phyloP scores from a whole-genome alignment of 2,113 vertebrate genomes.

The Synchiropus splendidus region DNA sequence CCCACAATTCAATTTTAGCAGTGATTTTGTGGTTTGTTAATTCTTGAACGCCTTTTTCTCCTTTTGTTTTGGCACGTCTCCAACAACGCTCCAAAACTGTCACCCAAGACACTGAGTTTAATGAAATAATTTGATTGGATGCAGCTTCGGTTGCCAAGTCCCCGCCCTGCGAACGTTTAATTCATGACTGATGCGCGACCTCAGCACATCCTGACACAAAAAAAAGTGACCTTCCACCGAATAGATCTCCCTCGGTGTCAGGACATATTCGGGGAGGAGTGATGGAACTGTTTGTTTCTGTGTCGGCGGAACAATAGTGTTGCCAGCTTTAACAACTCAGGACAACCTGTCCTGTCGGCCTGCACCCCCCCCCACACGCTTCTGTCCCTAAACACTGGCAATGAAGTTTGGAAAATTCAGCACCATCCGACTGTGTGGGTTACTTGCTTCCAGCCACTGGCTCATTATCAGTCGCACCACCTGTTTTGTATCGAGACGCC shows the following conservation, averaged over 20 bases:
- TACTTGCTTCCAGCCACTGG: constrained; percentile 19
- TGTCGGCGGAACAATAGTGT: constrained; percentile 35
- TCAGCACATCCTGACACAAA: constrained; percentile 42
- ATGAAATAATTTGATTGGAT: constrained; percentile 13
- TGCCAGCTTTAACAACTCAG: constrained; percentile 23
- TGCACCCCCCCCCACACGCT: constrained; percentile 19
- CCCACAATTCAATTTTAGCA: background rate
- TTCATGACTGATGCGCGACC: constrained; percentile 53
- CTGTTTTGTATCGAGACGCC: constrained; percentile 26
- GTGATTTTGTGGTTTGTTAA: constrained; percentile 16
- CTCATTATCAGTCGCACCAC: constrained; percentile 23
- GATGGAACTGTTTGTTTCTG: constrained; percentile 59
- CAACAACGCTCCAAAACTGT: constrained; percentile 7
- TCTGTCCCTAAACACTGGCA: constrained; percentile 36
- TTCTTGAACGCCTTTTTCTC: constrained; percentile 9
- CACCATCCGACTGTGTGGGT: constrained; percentile 11
- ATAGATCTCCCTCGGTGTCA: constrained; percentile 47
- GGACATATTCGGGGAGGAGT: constrained; percentile 40
- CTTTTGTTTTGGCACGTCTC: constrained; percentile 11
- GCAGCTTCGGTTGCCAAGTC: constrained; percentile 34
- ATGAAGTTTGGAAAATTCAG: constrained; percentile 33
- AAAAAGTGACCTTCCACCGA: constrained; percentile 47
- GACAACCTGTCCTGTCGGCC: constrained; percentile 35
- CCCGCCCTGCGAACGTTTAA: constrained; percentile 40
- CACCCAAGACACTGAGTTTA: constrained; percentile 20